Conservation (phyloP, 1,140 invertebrate genomes). For the Lerema accius region DNA sequence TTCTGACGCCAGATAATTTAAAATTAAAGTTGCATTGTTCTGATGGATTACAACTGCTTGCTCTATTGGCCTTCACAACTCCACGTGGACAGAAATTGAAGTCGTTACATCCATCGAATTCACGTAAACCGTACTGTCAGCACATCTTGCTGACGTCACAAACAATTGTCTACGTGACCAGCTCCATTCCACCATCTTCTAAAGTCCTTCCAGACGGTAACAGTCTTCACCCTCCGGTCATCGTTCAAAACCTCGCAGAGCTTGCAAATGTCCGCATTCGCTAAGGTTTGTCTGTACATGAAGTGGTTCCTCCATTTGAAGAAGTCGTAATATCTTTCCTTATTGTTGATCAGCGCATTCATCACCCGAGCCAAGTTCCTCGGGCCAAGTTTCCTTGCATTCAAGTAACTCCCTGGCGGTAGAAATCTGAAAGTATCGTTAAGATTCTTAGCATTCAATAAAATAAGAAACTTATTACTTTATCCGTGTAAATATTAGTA, state of each 20-base stretch:
- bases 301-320: constrained; percentile 42
- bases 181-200: constrained; percentile 43
- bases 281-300: constrained; percentile 27
- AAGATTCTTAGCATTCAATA: no score
- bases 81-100: no score
- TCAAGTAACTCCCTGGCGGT: constrained; percentile 35
- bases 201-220: constrained; percentile 37
- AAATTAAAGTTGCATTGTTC: no score
- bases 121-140: no score
- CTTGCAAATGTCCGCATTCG: constrained; percentile 34
- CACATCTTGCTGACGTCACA: not conserved
- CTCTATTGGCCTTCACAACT: no score
- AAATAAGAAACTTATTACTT: no score
- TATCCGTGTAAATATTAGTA: no score
- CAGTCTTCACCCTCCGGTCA: constrained; percentile 30
- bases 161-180: constrained; percentile 34
- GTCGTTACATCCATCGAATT: no score
- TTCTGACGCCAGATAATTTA: no score
- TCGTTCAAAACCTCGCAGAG: constrained; percentile 41
- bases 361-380: constrained; percentile 24
- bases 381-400: constrained; percentile 22
- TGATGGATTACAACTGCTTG: no score
- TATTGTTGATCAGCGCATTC: constrained; percentile 28
- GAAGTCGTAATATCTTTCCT: constrained; percentile 17
- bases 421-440: constrained; percentile 36